Base-by-base conservation (phyloP, 2,888 invertebrate species). In the Torymus aiolomorphi region DNA sequence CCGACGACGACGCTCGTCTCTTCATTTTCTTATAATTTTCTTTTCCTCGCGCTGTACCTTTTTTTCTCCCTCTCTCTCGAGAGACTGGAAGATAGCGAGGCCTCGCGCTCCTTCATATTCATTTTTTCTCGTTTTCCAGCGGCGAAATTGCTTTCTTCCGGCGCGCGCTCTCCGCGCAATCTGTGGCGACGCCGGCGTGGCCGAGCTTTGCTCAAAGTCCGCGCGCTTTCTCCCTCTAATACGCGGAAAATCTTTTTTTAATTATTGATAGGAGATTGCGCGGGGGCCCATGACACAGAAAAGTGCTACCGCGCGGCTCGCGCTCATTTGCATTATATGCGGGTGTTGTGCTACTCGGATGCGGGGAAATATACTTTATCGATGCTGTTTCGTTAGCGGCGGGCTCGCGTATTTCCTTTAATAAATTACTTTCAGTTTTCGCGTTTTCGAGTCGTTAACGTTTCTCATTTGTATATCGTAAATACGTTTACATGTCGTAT, bases 101-200 rank as follows among this genome's bases (percentile, higher is more conserved):
- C 52, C 51, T 59, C 77, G 42, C 42, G 8, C 59, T 76, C 79
- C 80, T 83, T 82, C 81, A 78, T 81, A 81, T 82, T 83, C 82
- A 82, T 82, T 73, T 66, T 66, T 65, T 65, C 67, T 72, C 67
- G 57, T 18, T 73, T 63, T 75, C 69, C 57, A 18, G 13, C 57
- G 12, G 61, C 66, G 66, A 76, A 80, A 80, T 80, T 80, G 71
- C 71, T 80, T 80, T 76, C 61, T 75, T 71, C 75, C 75, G 74
- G 24, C 66, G 52, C 52, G 16, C 31, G 10, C 42, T 4, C 31
- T 42, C 42, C 56, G 61, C n/a, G 14, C 49, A 51, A 20, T 56
- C 59, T 49, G 57, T 51, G 11, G 52, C 20, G 61, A 10, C 20
- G 5, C 12, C 62, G 62, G n/a, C 14, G 31, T n/a, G 54, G 54